Conservation (phyloP, 2,113 vertebrate species). For the Picathartes gymnocephalus region DNA sequence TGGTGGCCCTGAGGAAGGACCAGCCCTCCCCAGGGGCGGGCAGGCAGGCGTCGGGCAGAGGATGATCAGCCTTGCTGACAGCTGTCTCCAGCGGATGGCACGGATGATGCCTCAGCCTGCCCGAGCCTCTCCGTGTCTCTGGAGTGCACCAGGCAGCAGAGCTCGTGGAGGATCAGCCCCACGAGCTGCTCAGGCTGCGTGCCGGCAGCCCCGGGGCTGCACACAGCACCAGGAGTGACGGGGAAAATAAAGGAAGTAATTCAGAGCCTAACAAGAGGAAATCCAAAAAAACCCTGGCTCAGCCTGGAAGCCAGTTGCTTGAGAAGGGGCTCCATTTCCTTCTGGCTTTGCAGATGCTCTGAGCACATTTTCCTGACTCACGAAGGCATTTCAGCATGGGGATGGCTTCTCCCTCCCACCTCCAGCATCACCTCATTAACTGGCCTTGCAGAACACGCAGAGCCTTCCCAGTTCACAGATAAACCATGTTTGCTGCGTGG, state of each 20-base stretch:
- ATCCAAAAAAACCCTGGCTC: neutral
- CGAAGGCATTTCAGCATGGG: fast-evolving
- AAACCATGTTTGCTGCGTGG: neutral
- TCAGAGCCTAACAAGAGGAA: neutral
- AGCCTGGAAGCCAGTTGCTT: neutral
- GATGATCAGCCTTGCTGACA: neutral
- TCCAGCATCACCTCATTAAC: neutral
- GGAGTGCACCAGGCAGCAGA: neutral
- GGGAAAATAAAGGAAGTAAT: slow-evolving; percentile 23
- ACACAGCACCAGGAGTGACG: neutral
- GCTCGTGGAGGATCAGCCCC: neutral
- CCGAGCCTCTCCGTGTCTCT: neutral
- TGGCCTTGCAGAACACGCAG: neutral
- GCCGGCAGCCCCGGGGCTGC: neutral
- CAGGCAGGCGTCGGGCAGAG: fast-evolving
- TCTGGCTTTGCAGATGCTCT: neutral
- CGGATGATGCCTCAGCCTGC: neutral
- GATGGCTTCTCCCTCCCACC: neutral
- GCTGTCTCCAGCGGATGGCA: neutral
- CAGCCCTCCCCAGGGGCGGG: neutral
- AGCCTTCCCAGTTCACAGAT: neutral
- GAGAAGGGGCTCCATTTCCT: neutral
- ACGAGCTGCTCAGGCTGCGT: too few relatives aligned
- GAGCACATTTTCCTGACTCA: neutral
- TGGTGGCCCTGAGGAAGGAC: neutral